Evolutionary conservation across 2,888 invertebrate species (phyloP).

Genomic region (Sinhomidia bicolor): DNA sequence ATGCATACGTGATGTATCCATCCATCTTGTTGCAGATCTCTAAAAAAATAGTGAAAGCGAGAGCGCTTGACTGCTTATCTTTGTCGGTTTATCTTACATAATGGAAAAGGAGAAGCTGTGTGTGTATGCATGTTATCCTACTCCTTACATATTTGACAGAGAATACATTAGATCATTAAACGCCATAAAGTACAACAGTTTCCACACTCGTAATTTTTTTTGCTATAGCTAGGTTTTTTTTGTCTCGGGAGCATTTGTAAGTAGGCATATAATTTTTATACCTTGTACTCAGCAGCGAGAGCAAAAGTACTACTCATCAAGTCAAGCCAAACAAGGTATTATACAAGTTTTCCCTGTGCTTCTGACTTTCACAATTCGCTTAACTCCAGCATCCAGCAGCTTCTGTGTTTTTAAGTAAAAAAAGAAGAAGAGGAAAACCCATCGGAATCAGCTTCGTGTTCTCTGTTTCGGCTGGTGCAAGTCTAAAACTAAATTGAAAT

Average conservation of each 20-base stretch:
- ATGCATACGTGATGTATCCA: conserved; percentile 21
- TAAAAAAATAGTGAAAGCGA: background rate
- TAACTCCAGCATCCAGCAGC: background rate
- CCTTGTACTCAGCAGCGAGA: background rate
- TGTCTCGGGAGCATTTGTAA: conserved; percentile 54
- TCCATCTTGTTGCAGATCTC: conserved; percentile 2
- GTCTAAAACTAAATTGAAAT: conserved; percentile 59
- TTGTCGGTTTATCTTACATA: background rate
- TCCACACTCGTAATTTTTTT: background rate
- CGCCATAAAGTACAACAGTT: conserved; percentile 54
- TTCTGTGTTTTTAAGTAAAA: background rate
- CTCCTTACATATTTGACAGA: conserved; percentile 54
- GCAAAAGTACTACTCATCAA: background rate
- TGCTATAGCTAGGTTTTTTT: background rate
- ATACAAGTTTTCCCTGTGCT: background rate
- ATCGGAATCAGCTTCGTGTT: background rate
- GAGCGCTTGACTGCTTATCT: background rate
- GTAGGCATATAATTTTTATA: no score
- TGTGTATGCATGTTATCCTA: background rate
- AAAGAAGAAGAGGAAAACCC: background rate
- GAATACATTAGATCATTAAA: conserved; percentile 69
- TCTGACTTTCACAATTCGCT: conserved; percentile 22
- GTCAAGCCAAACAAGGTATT: background rate
- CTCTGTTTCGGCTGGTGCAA: background rate
- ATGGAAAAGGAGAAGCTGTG: background rate